Conservation (phyloP, 1,140 invertebrate genomes). For the Macrocentrus cingulum region DNA sequence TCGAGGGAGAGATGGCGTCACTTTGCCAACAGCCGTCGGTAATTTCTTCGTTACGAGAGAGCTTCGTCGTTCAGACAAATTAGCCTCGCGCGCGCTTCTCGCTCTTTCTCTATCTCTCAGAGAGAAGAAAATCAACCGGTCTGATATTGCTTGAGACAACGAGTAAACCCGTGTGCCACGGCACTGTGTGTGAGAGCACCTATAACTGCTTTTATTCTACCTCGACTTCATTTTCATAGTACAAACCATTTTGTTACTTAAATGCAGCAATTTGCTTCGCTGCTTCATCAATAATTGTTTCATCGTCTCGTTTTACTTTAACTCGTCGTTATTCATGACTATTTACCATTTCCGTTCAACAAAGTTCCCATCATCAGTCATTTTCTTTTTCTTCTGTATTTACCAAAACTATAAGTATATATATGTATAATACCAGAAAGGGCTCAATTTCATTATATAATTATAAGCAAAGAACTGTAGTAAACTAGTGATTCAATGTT, state of each 20-base stretch:
- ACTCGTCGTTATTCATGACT: no score
- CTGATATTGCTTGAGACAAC: constrained; percentile 14
- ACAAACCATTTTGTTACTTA: background rate
- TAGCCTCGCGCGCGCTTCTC: constrained; percentile 20
- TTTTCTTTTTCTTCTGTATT: no score
- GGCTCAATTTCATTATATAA: no score
- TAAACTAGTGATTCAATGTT: no score
- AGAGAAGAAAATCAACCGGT: constrained; percentile 18
- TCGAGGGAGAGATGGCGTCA: constrained; percentile 20
- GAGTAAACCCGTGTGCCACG: background rate
- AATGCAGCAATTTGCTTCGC: constrained; percentile 8
- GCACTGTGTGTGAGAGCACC: no score
- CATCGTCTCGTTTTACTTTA: constrained; percentile 2
- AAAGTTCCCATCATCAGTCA: no score
- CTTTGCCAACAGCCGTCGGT: constrained; percentile 21
- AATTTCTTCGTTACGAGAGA: constrained; percentile 26
- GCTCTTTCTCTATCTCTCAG: background rate
- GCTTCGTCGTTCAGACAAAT: constrained; percentile 28
- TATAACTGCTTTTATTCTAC: constrained; percentile 10
- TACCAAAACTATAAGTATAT: no score
- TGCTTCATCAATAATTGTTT: constrained; percentile 15
- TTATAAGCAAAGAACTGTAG: no score
- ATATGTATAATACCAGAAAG: no score
- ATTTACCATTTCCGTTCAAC: no score
- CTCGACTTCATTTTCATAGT: constrained; percentile 14